Conservation (phyloP, 2,888 invertebrate genomes). For the Anagyrus pseudococci region DNA sequence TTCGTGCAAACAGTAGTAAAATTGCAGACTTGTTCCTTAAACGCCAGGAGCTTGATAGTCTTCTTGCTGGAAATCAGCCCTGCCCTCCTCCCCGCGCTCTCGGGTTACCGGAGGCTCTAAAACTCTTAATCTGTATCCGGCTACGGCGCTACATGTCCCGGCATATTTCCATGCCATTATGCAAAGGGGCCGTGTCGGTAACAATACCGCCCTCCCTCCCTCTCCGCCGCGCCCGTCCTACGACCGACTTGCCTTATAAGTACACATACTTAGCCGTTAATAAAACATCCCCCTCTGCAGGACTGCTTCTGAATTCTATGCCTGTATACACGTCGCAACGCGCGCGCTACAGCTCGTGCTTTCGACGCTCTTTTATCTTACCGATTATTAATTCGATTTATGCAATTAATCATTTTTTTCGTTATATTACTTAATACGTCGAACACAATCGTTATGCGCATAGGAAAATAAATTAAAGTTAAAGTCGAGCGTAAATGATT, state of each 20-base stretch:
- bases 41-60: conserved; percentile 20
- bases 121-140: conserved; percentile 58
- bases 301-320: no score
- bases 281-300: conserved; percentile 23
- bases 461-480: no score
- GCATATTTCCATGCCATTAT: conserved; percentile 60
- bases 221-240: conserved; percentile 36
- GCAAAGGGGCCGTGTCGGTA: conserved; percentile 55
- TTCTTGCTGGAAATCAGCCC: conserved; percentile 25
- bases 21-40: conserved; percentile 30
- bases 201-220: conserved; percentile 27
- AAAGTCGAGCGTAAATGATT: no score
- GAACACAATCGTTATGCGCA: no score
- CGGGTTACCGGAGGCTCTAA: conserved; percentile 46
- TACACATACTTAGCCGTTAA: conserved; percentile 17
- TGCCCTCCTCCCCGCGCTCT: no score
- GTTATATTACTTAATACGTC: no score
- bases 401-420: no score
- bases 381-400: no score
- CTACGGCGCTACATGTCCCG: conserved; percentile 57
- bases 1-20: conserved; percentile 27
- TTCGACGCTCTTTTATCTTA: no score
- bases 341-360: no score
- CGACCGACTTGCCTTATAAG: conserved; percentile 20
- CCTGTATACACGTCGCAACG: no score